Base-by-base conservation (phyloP, 2,888 invertebrate species). In the Portevinia maculata region DNA sequence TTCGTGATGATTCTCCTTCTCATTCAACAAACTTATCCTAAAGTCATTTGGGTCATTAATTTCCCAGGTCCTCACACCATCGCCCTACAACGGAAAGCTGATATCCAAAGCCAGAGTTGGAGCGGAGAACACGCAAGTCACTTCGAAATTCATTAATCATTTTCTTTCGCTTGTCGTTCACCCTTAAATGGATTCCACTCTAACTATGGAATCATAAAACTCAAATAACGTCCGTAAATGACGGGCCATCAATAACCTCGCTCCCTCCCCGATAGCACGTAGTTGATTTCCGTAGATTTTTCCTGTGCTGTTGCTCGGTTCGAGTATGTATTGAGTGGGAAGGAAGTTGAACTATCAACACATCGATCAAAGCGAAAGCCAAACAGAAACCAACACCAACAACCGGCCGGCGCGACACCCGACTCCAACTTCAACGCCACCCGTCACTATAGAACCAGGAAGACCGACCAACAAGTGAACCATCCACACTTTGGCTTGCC, bases 141-240 rank as follows among this genome's bases (percentile, higher is more conserved):
- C 89, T 89, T 87, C 87, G 87, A 88, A 88, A 88, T 87, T 89
- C 89, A 88, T 89, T 89, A 88, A 89, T 89, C 89, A 89, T 89
- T 87, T 88, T 86, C 60, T 71, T 83, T 73, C 65, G 53, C 78
- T 67, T 78, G 65, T 73, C 70, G 76, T 83, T 83, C 67, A 73
- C 67, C 83, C 83, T 78, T 67, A 83, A 83, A 78, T 67, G 78
- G 78, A 78, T 60, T 83, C 67, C 71, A 83, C 71, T 83, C 60
- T 53, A 65, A 60, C 78, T 83, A 83, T 83, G 71, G 83, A 83
- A 83, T 83, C 83, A 83, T 83, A 83, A 83, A 83, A 83, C 83
- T 83, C 83, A 83, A 83, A 83, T 83, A 83, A 83, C 83, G 83
- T 78, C 78, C 71, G 83, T 78, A 83, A 83, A 78, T 83, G 83